Evolutionary conservation across 2,888 invertebrate genomes (phyloP).

Genomic region (Apodemia hepburni): DNA sequence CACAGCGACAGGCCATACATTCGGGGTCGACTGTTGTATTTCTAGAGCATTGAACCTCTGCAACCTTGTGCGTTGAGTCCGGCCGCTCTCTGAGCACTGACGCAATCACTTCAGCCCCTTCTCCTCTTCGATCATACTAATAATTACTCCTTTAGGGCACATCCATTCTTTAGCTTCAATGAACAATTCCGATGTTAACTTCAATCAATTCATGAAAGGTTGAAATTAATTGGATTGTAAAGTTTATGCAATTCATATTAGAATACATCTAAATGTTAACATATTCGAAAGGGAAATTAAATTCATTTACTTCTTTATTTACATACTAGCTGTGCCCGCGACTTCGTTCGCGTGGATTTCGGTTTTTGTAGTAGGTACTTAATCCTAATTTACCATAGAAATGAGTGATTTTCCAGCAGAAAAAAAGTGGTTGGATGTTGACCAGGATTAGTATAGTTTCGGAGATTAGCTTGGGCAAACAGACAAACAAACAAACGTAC

Average conservation of each 20-base stretch:
- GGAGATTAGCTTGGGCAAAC: no score
- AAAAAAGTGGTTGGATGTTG: no score
- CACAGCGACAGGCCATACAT: constrained; percentile 46
- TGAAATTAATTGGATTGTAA: constrained; percentile 59
- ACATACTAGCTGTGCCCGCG: no score
- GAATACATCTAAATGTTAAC: constrained; percentile 10
- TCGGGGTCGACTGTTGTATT: constrained; percentile 74
- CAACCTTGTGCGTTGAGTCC: constrained; percentile 78
- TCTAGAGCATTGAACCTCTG: constrained; percentile 79
- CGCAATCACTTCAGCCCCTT: constrained; percentile 74
- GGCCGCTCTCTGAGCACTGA: constrained; percentile 73
- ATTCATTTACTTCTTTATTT: no score
- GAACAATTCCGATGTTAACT: constrained; percentile 48
- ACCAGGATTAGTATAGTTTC: no score
- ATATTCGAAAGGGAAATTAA: neutral
- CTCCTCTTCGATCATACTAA: constrained; percentile 62
- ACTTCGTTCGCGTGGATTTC: no score
- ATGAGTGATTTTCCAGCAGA: no score
- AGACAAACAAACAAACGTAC: no score
- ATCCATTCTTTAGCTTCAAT: constrained; percentile 64
- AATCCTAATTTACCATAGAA: no score
- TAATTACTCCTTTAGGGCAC: constrained; percentile 77
- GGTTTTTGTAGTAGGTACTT: no score
- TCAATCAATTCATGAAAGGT: constrained; percentile 70
- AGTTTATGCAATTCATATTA: constrained; percentile 46